Evolutionary conservation across 2,113 vertebrate genomes (phyloP).

Genomic region (Rhegmatorhina hoffmannsi): DNA sequence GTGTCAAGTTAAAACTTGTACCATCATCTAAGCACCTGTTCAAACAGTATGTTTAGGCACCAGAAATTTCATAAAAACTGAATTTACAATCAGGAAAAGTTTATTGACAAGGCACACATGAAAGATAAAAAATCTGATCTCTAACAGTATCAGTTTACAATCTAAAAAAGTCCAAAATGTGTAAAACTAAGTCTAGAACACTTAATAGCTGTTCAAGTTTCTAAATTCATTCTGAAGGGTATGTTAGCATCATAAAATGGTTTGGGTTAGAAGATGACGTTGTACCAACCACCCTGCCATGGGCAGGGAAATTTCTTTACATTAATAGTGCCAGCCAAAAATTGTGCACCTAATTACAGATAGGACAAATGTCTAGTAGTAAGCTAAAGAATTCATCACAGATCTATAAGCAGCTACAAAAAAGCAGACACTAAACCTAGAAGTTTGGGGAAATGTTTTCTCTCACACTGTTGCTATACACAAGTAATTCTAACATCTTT

Average conservation of each 20-base stretch:
- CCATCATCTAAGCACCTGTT: conserved; percentile 75
- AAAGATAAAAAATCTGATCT: conserved; percentile 67
- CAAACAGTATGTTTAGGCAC: conserved; percentile 76
- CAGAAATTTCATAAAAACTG: conserved; percentile 70
- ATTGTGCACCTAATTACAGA: conserved; percentile 55
- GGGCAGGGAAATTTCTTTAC: background rate
- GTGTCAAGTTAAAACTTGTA: conserved; percentile 72
- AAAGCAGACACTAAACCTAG: conserved; percentile 43
- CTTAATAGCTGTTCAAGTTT: conserved; percentile 59
- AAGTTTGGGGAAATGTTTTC: conserved; percentile 25
- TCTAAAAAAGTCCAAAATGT: conserved; percentile 64
- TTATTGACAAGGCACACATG: conserved; percentile 80
- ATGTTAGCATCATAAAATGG: background rate
- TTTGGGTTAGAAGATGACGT: background rate
- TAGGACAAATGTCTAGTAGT: conserved; percentile 5
- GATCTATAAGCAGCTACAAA: conserved; percentile 51
- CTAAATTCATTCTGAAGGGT: conserved; percentile 68
- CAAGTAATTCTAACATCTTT: background rate
- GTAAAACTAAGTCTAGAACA: conserved; percentile 58
- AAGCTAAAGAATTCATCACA: conserved; percentile 64
- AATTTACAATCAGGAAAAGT: conserved; percentile 71
- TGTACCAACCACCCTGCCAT: background rate
- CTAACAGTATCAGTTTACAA: conserved; percentile 67
- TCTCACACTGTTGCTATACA: background rate
- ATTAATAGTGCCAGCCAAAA: conserved; percentile 40